Evolutionary conservation across 2,113 vertebrate genomes (phyloP), one percentile per base, ranked within the genome.

Genomic region (Lampris megalopsis): DNA sequence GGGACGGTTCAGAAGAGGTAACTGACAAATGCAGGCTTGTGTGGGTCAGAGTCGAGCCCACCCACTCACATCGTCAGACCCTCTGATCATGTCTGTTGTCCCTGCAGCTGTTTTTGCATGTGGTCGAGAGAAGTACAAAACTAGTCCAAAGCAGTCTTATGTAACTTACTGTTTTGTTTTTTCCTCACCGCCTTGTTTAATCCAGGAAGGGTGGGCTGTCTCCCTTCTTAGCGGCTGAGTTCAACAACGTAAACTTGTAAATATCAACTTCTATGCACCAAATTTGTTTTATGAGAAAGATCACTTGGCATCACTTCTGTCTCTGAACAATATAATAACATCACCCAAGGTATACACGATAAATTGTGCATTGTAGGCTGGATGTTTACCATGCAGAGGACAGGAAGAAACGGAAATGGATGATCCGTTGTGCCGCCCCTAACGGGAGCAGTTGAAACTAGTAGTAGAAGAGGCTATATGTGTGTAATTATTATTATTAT

Each of bases 1-100:
- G 24, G n/a, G 50, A 62, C 6, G 65, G 13, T 45, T 57, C 52
- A 50, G 71, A 57, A 77, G 70, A 74, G 78, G 78, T 74, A 67
- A 79, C 82, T 74, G 63, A 71, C 64, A 79, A 76, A 71, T 63
- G 53, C 54, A 69, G 66, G 63, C 47, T 53, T 48, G 50, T 38
- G 68, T 88, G 73, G 80, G 70, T 82, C 82, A 58, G 73, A 74
- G 82, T 50, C 11, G 11, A 64, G 68, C 48, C 53, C 70, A 53
- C 71, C 54, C 49, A 78, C 74, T 73, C 67, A 79, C 69, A 67
- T 60, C 61, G 68, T 24, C 75, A 71, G 61, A 81, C 67, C 75
- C 70, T 54, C 73, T 68, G 60, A 42, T 54, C 61, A 9, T 41
- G 9, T 10, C 56, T 9, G 10, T 35, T 9, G 1, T 65, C 61